These are phyloP conservation scores for Leptodirus hochenwartii DNA, from an alignment of 2,888 invertebrate species.

Conservation along the genomic window DNA sequence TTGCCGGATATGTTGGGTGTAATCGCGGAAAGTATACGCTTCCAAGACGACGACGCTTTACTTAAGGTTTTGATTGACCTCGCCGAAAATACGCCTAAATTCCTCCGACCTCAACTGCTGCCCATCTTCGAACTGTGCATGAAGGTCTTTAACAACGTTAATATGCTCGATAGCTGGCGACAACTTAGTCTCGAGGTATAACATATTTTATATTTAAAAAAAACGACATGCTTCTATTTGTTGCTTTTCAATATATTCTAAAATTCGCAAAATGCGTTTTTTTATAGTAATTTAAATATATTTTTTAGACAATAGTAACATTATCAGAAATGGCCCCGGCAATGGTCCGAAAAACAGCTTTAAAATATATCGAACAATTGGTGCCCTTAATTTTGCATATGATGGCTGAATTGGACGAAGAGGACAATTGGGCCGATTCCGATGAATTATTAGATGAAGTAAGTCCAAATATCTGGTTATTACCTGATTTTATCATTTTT, in stretches of 20 bases:
- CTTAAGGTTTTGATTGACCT: slow-evolving; percentile 88
- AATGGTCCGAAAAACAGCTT: slow-evolving; percentile 86
- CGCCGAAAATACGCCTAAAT: slow-evolving; percentile 86
- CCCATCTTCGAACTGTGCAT: slow-evolving; percentile 75
- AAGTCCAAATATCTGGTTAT: too few species aligned
- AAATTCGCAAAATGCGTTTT: slow-evolving; percentile 20
- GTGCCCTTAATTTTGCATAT: slow-evolving; percentile 78
- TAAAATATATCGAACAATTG: slow-evolving; percentile 60
- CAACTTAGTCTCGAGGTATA: slow-evolving; percentile 84
- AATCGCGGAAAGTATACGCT: slow-evolving; percentile 64
- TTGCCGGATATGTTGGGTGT: slow-evolving; percentile 61
- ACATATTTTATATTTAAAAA: too few species aligned
- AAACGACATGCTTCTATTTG: too few species aligned
- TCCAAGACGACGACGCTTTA: slow-evolving; percentile 75
- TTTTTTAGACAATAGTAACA: slow-evolving; percentile 51
- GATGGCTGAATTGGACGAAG: slow-evolving; percentile 91
- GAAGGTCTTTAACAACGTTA: slow-evolving; percentile 57
- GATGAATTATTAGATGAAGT: slow-evolving; percentile 81
- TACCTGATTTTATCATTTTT: too few species aligned
- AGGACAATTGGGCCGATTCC: slow-evolving; percentile 70
- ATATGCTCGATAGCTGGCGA: slow-evolving; percentile 64
- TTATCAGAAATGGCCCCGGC: slow-evolving; percentile 89
- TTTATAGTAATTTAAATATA: slow-evolving; percentile 27
- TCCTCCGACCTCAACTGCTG: slow-evolving; percentile 70
- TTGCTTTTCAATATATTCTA: background rate